Base-by-base conservation (phyloP, 2,113 vertebrate genomes). In the Oryzias celebensis region DNA sequence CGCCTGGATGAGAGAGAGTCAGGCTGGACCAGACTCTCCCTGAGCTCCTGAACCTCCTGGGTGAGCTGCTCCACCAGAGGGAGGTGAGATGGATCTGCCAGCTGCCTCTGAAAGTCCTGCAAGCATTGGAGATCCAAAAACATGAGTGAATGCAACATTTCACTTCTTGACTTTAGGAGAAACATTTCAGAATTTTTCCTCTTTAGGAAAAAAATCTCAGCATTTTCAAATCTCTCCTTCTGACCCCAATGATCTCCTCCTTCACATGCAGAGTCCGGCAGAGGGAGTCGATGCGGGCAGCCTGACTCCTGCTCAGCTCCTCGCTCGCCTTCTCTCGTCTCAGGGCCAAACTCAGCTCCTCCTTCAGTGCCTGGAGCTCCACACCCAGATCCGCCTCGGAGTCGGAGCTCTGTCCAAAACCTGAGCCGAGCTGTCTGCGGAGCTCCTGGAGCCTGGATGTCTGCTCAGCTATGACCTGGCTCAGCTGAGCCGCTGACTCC, bases 211-310 rank as follows among this genome's bases (percentile, higher is more conserved):
- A 26, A 4, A 28, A 2, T 36, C 8, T 36, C 31, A 28, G 26
- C 26, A 28, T 28, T 36, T 36, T 6, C 8, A 7, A 31, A 17
- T 22, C 20, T n/a, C 20, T 20, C 4, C 28, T 49, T 70, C 84
- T 78, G 31, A 96, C 95, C 96, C 94, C 93, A 78, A 97, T 94
- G 58, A 94, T 78, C 36, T 94, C 92, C 54, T 97, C 95, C 82
- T 96, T 97, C 58, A 93, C 89, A 54, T 87, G 90, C 42, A 94
- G 80, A 12, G 64, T 94, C 80, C 91, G 92, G 77, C 73, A 92
- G 61, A 95, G 83, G 36, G 92, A 84, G 54, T 95, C 93, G n/a
- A 96, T 72, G 46, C 91, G 90, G 0, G 83, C 85, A 2, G 90
- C 89, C 78, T 94, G 94, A 70, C 90, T 89, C 69, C 94, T 89